Conservation (phyloP, 2,888 invertebrate species). For the Drosophila greeni region DNA sequence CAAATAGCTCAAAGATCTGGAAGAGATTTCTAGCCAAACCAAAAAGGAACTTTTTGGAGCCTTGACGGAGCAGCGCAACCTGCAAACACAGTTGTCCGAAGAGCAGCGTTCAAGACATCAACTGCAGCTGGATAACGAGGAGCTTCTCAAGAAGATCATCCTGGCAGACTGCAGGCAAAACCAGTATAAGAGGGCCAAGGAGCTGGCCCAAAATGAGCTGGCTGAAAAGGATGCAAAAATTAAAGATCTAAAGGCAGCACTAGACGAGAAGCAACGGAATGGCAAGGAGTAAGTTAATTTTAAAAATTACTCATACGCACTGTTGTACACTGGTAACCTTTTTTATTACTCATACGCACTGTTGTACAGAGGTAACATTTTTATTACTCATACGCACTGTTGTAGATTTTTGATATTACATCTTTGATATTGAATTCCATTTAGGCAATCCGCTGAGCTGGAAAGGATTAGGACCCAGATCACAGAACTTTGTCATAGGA, state of each 20-base stretch:
- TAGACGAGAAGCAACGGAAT: not conserved
- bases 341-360: not conserved
- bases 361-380: too few relatives aligned
- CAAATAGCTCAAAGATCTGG: constrained; percentile 50
- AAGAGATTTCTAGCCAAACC: constrained; percentile 47
- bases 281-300: constrained; percentile 2
- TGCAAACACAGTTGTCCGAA: constrained; percentile 53
- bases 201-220: constrained; percentile 42
- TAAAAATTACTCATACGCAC: not conserved
- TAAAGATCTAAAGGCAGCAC: not conserved
- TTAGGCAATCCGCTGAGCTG: constrained; percentile 1
- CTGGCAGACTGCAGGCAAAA: constrained; percentile 32
- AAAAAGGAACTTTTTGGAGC: constrained; percentile 61
- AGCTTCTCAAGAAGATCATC: constrained; percentile 61
- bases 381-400: not conserved
- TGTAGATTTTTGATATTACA: not conserved
- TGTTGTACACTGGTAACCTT: not conserved
- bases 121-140: constrained; percentile 42
- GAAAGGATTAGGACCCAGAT: not conserved
- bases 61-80: constrained; percentile 57
- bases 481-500: not conserved
- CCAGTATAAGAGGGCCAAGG: constrained; percentile 38
- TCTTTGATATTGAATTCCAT: not conserved
- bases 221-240: not conserved
- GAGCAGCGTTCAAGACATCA: constrained; percentile 50